These are phyloP conservation scores for Blera fallax DNA, from an alignment of 2,888 invertebrate species.

Conservation along the genomic window DNA sequence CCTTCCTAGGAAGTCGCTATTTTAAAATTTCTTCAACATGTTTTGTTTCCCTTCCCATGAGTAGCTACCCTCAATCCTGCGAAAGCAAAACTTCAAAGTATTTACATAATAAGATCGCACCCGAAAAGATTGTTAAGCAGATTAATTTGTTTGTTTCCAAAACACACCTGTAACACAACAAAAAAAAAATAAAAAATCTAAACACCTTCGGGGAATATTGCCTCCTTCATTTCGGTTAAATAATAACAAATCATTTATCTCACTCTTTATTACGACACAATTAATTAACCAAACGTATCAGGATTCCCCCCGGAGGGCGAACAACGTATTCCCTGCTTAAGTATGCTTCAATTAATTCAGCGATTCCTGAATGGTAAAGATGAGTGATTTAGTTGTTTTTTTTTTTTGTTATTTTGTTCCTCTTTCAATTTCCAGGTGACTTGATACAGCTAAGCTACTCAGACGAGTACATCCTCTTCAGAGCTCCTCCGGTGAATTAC, in stretches of 20 bases:
- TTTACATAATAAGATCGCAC: no score
- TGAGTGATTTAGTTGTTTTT: conserved; percentile 18
- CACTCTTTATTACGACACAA: conserved; percentile 43
- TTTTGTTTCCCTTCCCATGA: no score
- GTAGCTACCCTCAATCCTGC: no score
- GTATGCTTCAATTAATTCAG: conserved; percentile 63
- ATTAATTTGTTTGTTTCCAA: conserved; percentile 1
- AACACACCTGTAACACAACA: conserved; percentile 13
- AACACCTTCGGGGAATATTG: conserved; percentile 13
- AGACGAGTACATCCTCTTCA: not conserved
- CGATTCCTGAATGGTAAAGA: conserved; percentile 44
- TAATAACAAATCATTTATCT: conserved; percentile 64
- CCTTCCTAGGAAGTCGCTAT: no score
- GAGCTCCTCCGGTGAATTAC: conserved; percentile 1
- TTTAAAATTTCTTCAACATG: no score
- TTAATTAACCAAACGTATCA: conserved; percentile 61
- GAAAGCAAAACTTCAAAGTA: no score
- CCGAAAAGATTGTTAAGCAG: not conserved
- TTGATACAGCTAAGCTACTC: conserved; percentile 32
- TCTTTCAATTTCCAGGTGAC: conserved; percentile 26
- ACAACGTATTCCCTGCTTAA: conserved; percentile 25
- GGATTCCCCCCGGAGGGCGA: not conserved
- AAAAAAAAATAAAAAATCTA: conserved; percentile 22
- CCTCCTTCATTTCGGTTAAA: conserved; percentile 21
- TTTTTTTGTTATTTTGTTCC: conserved; percentile 25